A percentile compares a stretch with the other conserved stretches of the same genome.
These are phyloP conservation scores for Sebastes jordani DNA, from an alignment of 2,797 vertebrate genomes.

Conservation along the genomic window DNA sequence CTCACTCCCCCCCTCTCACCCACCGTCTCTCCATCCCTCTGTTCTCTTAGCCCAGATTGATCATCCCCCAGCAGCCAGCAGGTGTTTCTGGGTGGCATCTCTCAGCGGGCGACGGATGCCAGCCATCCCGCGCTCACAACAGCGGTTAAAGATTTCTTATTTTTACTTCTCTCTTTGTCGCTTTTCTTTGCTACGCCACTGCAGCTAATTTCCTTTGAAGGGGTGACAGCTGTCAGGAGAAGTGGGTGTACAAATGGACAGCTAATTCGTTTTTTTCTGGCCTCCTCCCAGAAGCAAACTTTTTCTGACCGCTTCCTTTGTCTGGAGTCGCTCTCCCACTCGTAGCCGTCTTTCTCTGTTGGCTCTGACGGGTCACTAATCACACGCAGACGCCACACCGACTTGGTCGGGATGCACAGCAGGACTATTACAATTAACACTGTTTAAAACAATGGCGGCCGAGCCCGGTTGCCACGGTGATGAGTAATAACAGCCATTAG, in stretches of 20 bases:
- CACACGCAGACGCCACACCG: slow-evolving; percentile 17
- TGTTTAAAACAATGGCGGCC: slow-evolving; percentile 74
- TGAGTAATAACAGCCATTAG: slow-evolving; percentile 86
- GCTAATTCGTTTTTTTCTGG: slow-evolving; percentile 71
- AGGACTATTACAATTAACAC: slow-evolving; percentile 67
- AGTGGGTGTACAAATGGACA: slow-evolving; percentile 64
- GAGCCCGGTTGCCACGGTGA: slow-evolving; percentile 69
- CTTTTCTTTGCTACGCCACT: slow-evolving; percentile 31
- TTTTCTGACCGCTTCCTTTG: slow-evolving; percentile 52
- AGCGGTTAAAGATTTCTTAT: slow-evolving; percentile 19
- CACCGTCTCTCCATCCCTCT: slow-evolving; percentile 33
- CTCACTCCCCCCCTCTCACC: neutral
- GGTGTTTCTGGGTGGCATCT: slow-evolving; percentile 60
- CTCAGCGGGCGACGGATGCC: slow-evolving; percentile 52
- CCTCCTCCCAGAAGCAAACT: slow-evolving; percentile 51
- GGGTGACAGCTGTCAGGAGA: slow-evolving; percentile 76
- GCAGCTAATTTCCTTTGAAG: slow-evolving; percentile 69
- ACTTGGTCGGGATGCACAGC: slow-evolving; percentile 61
- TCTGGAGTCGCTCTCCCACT: slow-evolving; percentile 13
- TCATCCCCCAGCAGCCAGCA: slow-evolving; percentile 60
- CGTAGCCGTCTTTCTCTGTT: slow-evolving; percentile 8
- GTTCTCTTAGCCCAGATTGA: slow-evolving; percentile 33
- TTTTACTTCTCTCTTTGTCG: slow-evolving; percentile 27
- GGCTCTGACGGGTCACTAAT: slow-evolving; percentile 62
- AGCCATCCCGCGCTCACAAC: slow-evolving; percentile 16